Evolutionary conservation across 2,888 invertebrate genomes (phyloP).

Genomic region (Metallyticus violacea): DNA sequence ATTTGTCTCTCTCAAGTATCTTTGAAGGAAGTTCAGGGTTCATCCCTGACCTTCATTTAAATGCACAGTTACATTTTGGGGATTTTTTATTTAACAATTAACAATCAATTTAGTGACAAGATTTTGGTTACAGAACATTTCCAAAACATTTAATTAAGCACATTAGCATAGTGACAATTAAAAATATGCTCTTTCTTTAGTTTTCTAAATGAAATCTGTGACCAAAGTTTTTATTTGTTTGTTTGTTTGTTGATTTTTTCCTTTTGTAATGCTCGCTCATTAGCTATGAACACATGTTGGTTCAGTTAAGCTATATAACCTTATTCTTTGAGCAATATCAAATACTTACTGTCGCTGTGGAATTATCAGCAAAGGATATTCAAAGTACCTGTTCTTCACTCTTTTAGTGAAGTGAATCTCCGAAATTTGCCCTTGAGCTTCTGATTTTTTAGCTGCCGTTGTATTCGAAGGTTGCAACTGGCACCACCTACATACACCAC

Average conservation of each 20-base stretch:
- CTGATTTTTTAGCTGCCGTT: slow-evolving; percentile 31
- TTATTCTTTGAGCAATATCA: background rate
- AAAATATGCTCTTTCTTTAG: background rate
- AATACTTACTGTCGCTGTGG: background rate
- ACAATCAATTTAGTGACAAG: background rate
- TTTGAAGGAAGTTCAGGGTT: background rate
- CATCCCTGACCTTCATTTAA: background rate
- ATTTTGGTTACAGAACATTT: background rate
- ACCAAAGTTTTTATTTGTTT: background rate
- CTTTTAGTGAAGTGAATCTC: slow-evolving; percentile 35
- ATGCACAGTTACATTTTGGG: background rate
- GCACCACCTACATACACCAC: slow-evolving; percentile 45
- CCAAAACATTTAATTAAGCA: background rate
- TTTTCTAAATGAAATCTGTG: background rate
- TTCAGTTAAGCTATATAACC: background rate
- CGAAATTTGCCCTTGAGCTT: slow-evolving; percentile 35
- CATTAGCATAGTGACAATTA: background rate
- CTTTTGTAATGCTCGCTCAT: background rate
- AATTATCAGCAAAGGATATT: background rate
- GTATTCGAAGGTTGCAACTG: slow-evolving; percentile 38
- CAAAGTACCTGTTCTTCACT: slow-evolving; percentile 10
- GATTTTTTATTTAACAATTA: background rate
- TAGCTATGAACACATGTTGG: background rate
- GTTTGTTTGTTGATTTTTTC: background rate
- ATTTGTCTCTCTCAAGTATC: background rate